Conservation (phyloP, 2,113 vertebrate genomes). For the Perca flavescens region DNA sequence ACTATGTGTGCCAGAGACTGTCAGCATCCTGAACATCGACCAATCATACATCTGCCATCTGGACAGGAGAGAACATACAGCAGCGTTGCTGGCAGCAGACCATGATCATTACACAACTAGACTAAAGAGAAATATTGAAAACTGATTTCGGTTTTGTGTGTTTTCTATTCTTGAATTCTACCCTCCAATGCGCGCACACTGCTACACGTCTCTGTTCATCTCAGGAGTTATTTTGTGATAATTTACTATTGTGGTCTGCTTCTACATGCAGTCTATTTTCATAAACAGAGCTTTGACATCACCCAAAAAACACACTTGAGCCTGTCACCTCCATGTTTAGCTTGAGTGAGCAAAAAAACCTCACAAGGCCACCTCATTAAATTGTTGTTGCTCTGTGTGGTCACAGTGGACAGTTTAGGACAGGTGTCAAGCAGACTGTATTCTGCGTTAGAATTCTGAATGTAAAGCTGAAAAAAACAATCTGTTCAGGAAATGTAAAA, state of each 20-base stretch:
- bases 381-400: not conserved
- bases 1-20: constrained; percentile 29
- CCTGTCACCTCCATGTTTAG: constrained; percentile 5
- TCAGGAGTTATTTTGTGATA: not conserved
- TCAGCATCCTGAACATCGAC: constrained; percentile 35
- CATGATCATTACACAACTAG: constrained; percentile 29
- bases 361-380: not conserved
- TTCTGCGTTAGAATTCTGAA: not conserved
- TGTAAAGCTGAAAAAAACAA: not conserved
- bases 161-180: not conserved
- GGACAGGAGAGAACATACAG: constrained; percentile 31
- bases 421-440: not conserved
- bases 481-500: not conserved
- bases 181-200: not conserved
- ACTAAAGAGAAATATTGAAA: constrained; percentile 9
- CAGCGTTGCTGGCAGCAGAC: constrained; percentile 11
- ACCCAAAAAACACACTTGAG: constrained; percentile 21
- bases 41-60: constrained; percentile 53
- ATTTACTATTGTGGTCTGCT: not conserved
- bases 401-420: not conserved
- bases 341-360: constrained; percentile 8
- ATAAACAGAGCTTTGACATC: constrained; percentile 1
- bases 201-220: too few species aligned
- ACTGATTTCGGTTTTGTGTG: not conserved
- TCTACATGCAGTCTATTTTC: not conserved